Evolutionary conservation across 2,888 invertebrate species (phyloP).

Genomic region (Dugesia japonica): DNA sequence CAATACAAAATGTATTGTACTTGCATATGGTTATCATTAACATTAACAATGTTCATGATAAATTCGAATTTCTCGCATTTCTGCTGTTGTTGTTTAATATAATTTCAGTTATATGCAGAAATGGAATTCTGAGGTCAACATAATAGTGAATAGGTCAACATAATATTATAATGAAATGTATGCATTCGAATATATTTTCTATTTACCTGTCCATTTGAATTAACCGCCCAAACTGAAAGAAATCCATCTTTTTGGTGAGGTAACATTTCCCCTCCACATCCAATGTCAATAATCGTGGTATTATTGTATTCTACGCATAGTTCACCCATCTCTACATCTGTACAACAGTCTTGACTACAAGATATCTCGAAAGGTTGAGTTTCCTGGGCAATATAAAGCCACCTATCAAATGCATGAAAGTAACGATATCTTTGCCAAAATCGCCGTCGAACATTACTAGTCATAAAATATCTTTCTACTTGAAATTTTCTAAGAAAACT

Average conservation of each 20-base stretch:
- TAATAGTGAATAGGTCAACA: no score
- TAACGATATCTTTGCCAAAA: conserved; percentile 74
- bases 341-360: not conserved
- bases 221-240: conserved; percentile 76
- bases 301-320: not conserved
- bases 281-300: conserved; percentile 65
- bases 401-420: conserved; percentile 73
- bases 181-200: no score
- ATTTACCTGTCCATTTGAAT: conserved; percentile 66
- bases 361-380: not conserved
- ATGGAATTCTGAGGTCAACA: no score
- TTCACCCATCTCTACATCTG: not conserved
- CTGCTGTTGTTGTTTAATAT: no score
- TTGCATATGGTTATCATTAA: no score
- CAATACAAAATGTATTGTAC: no score
- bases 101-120: no score
- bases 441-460: conserved; percentile 62
- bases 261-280: conserved; percentile 67
- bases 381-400: conserved; percentile 49
- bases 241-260: conserved; percentile 61
- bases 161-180: no score
- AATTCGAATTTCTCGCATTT: no score
- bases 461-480: conserved; percentile 61
- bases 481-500: conserved; percentile 17
- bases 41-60: no score